Base-by-base conservation (phyloP, 2,888 invertebrate genomes). In the Melinaea marsaeus region DNA sequence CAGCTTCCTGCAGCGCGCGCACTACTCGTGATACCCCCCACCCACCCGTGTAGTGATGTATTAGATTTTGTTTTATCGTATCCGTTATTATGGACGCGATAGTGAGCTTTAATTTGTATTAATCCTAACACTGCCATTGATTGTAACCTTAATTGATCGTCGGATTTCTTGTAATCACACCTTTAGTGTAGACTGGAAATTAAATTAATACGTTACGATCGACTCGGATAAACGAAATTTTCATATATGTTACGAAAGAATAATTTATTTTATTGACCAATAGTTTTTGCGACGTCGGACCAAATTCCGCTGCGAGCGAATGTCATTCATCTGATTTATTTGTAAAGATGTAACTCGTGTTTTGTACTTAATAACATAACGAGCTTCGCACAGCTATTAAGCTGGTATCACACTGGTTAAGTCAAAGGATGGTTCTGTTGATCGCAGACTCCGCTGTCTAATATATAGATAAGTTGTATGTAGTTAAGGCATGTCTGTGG, bases 1-100 rank as follows among this genome's bases (percentile, higher is more conserved):
- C 82, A 92, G 95, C 77, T 96, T 97, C 88, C 92, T 97, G 68
- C 95, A 95, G 80, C 86, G 95, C 22, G 80, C 79, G 67, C 71
- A 76, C 58, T 79, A 79, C 67, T 80, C 86, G 85, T 86, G 86
- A 86, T 64, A 32, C 32, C 32, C 51, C 32, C 9, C 32, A n/a
- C 51, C n/a, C 11, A 2, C 48, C 32, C 32, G 32, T 9, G 9
- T 5, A 42, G 9, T 42, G 42, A 6, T 42, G 9, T 6, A 11
- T 42, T 42, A 42, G 42, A 42, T 42, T 42, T 42, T 42, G 42
- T 9, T 42, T 42, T 42, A 42, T 42, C 9, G 42, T 42, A 42
- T 42, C 42, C 42, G 11, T 42, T 42, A 42, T 42, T 42, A 42
- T 42, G 42, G 42, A 42, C 9, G 9, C 42, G 9, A 42, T 7